phyloP scores from a whole-genome alignment of 2,797 vertebrate genomes.

The Percopsis omiscomaycus region DNA sequence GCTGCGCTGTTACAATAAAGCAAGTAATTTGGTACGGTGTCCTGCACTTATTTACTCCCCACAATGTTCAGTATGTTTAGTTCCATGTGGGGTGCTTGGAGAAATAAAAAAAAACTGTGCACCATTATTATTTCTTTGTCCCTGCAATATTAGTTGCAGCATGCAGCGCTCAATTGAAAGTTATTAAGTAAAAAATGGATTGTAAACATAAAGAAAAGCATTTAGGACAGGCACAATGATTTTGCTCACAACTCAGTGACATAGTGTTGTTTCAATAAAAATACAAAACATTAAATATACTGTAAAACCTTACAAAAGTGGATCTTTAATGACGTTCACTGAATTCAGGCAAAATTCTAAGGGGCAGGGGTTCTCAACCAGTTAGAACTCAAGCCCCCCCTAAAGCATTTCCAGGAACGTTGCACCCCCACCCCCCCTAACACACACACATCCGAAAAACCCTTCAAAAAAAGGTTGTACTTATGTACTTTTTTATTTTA shows the following conservation, averaged over 20 bases:
- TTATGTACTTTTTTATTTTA: no score
- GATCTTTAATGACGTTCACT: not conserved
- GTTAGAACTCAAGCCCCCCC: no score
- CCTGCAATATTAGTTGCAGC: slow-evolving; percentile 10
- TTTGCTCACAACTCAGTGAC: not conserved
- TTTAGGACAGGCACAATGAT: not conserved
- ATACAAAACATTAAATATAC: no score
- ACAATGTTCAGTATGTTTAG: slow-evolving; percentile 19
- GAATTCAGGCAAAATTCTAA: no score
- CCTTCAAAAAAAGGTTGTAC: no score
- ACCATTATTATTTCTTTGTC: not conserved
- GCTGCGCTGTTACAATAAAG: slow-evolving; percentile 30
- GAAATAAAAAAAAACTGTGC: slow-evolving; percentile 39
- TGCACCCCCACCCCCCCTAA: no score
- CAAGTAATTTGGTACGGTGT: slow-evolving; percentile 35
- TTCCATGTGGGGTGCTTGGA: slow-evolving; percentile 36
- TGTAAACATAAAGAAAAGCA: slow-evolving; percentile 8
- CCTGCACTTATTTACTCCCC: no score
- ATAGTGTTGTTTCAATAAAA: no score
- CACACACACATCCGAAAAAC: no score
- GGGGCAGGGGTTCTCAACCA: no score
- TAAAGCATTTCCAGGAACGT: no score
- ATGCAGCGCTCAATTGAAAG: slow-evolving; percentile 8
- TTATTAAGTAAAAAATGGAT: not conserved
- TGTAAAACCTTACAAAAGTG: not conserved